Conservation (phyloP, 1,140 invertebrate genomes). For the Drosophila gunungcola region DNA sequence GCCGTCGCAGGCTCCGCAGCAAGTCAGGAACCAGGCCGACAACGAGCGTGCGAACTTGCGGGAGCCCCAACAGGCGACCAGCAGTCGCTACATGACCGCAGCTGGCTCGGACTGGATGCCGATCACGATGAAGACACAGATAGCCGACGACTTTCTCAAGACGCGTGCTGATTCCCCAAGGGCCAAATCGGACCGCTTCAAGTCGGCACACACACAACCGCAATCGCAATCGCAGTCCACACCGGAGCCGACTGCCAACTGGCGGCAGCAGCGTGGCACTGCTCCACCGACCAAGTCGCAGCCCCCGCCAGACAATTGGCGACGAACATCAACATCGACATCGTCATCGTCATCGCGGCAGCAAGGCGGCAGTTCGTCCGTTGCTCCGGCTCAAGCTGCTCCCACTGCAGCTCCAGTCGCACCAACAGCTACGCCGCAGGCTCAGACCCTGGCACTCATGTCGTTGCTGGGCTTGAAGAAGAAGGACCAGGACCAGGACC, state of each 20-base stretch:
- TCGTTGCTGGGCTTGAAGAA: slow-evolving; percentile 50
- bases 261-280: slow-evolving; percentile 9
- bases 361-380: slow-evolving; percentile 6
- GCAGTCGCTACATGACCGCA: slow-evolving; percentile 42
- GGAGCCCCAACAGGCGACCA: neutral
- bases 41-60: neutral
- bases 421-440: slow-evolving; percentile 2
- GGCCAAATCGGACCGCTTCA: neutral
- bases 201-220: neutral
- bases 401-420: neutral
- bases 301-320: neutral
- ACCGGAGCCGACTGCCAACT: slow-evolving; percentile 2
- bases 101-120: slow-evolving; percentile 17
- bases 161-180: neutral
- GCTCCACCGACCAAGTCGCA: neutral
- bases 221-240: too few species aligned
- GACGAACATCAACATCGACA: neutral
- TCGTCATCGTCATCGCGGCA: neutral
- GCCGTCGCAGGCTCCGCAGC: neutral
- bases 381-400: neutral
- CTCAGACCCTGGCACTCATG: slow-evolving; percentile 57
- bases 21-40: neutral
- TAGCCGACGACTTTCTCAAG: slow-evolving; percentile 46
- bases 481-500: too few species aligned
- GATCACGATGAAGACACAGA: slow-evolving; percentile 58